phyloP scores from a whole-genome alignment of 2,888 invertebrate genomes.

The Dasypolia templi region DNA sequence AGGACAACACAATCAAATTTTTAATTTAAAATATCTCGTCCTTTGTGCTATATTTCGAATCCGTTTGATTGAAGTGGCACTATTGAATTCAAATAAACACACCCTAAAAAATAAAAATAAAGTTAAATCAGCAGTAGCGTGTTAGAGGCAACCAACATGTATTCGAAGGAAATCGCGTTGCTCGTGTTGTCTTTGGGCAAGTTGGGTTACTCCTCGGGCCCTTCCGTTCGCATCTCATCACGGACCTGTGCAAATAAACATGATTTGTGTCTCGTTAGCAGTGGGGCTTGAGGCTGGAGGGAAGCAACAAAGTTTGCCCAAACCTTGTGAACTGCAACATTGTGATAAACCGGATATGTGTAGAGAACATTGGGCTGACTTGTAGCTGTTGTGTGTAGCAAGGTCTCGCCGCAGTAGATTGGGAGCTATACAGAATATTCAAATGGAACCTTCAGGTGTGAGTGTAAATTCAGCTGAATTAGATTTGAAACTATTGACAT shows the following conservation, averaged over 20 bases:
- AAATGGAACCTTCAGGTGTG: too few relatives aligned
- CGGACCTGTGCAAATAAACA: conserved; percentile 83
- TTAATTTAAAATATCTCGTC: neutral
- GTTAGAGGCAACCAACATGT: conserved; percentile 71
- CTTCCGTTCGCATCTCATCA: conserved; percentile 91
- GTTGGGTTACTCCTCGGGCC: conserved; percentile 91
- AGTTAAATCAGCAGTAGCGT: conserved; percentile 58
- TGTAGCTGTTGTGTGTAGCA: neutral
- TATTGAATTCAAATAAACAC: conserved; percentile 4
- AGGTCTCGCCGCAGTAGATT: neutral
- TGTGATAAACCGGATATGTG: neutral
- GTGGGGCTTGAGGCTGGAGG: neutral
- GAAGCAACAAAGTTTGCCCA: neutral
- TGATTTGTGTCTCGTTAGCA: conserved; percentile 18
- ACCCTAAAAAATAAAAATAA: conserved; percentile 20
- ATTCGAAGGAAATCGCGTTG: conserved; percentile 89
- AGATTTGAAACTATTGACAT: neutral
- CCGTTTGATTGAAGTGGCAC: conserved; percentile 11
- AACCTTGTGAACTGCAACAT: neutral
- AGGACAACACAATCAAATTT: neutral
- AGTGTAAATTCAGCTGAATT: conserved; percentile 2
- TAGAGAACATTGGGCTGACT: neutral
- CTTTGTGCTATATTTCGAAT: neutral
- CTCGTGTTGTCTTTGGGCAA: conserved; percentile 91
- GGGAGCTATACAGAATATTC: neutral